Evolutionary conservation across 2,113 vertebrate genomes (phyloP), one percentile per base, ranked within the genome.

Genomic region (Bostrychus sinensis): DNA sequence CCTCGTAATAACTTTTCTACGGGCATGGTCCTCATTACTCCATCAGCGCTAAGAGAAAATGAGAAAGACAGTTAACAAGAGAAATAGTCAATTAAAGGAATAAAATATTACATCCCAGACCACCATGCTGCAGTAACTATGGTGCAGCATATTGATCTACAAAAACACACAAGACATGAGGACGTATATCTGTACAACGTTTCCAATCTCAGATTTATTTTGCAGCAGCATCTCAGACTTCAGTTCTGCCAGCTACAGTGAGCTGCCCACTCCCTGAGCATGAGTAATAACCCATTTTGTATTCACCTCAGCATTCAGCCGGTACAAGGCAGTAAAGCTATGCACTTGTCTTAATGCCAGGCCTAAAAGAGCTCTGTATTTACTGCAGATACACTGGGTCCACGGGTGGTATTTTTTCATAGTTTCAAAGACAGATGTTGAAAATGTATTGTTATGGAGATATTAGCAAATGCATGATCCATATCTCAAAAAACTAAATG

Each of bases 1-100:
- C 95, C 96, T 91, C 98, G 98, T 73, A 99, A 86, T 25, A 99
- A 91, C 87, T 99, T 99, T 74, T 99, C 97, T 7, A 97, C 95
- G 50, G 92, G 85, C 96, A 99, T 98, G 22, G 94, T 98, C 81
- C 96, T 94, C 96, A 98, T 98, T 23, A 94, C 95, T 65, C 97
- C 97, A 0, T 99, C 97, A 41, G 95, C 93, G 63, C 96, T 99
- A 80, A 37, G 75, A 89, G 37, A 32, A 2, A 69, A 41, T 11
- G 20, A 66, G 71, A 60, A 1, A 25, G 32, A 56, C 6, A 46
- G 19, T 20, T 5, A 22, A 25, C 25, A 13, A 14, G 14, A 25
- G 12, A 11, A 46, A 48, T 25, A 48, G 6, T 14, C 45, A 4
- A 5, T 1, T 23, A n/a, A n/a, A n/a, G n/a, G 11, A 48, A 48